Evolutionary conservation across 2,797 vertebrate species (phyloP).

Genomic region (Neopelma chrysocephalum): DNA sequence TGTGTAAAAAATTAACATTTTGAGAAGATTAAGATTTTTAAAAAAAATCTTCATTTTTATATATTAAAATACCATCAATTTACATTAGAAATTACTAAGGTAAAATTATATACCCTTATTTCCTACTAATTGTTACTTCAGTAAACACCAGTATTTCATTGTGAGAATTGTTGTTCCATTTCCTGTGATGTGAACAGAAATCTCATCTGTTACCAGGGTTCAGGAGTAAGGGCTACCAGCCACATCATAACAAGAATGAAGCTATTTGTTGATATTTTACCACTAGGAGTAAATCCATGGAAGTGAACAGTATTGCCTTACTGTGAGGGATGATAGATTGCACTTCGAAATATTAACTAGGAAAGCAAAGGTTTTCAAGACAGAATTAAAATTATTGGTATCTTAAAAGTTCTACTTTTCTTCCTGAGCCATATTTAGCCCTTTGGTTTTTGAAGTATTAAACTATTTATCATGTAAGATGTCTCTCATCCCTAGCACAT

Average conservation of each 20-base stretch:
- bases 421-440: not conserved
- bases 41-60: not conserved
- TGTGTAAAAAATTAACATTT: not conserved
- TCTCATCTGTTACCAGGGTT: not conserved
- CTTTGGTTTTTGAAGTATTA: conserved; percentile 31
- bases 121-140: not conserved
- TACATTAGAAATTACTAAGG: not conserved
- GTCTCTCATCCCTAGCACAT: not conserved
- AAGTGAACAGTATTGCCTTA: not conserved
- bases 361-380: not conserved
- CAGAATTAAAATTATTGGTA: conserved; percentile 52
- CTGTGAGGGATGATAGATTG: not conserved
- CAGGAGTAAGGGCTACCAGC: not conserved
- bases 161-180: not conserved
- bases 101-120: not conserved
- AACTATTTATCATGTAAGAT: conserved; percentile 50
- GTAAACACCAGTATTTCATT: not conserved
- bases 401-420: conserved; percentile 35
- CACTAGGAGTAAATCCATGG: not conserved
- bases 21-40: not conserved
- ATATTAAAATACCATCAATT: not conserved
- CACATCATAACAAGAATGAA: not conserved
- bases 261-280: not conserved
- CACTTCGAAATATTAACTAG: not conserved
- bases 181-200: not conserved